A percentile compares a stretch with the other conserved stretches of the same genome.
Evolutionary conservation across 2,797 vertebrate species (phyloP).

Genomic region (Nasua narica): DNA sequence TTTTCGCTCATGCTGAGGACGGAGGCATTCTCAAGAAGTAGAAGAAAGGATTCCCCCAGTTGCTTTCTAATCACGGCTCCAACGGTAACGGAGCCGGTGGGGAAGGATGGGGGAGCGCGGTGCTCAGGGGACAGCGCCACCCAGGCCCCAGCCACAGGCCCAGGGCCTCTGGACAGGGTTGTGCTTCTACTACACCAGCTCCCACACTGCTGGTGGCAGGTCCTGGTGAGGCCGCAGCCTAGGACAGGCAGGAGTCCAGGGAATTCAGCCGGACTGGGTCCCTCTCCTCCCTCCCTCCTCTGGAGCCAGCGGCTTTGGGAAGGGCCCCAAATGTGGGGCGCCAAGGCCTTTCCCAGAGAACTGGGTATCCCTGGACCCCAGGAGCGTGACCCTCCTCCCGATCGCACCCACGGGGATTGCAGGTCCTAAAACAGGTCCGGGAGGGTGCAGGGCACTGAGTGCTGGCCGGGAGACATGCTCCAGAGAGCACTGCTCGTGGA

Average conservation of each 20-base stretch:
- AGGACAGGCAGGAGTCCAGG: fast-evolving
- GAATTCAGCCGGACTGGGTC: neutral
- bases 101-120: conserved; percentile 53
- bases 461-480: neutral
- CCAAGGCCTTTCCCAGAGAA: neutral
- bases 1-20: neutral
- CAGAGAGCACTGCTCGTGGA: no score
- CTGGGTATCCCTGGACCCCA: neutral
- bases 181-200: neutral
- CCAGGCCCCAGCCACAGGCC: conserved; percentile 42
- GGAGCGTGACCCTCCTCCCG: neutral
- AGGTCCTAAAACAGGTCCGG: neutral
- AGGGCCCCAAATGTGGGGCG: neutral
- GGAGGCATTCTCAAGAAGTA: conserved; percentile 24
- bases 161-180: no score
- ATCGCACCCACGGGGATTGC: neutral
- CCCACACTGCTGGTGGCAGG: fast-evolving
- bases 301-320: neutral
- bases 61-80: conserved; percentile 79
- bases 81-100: conserved; percentile 51
- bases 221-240: neutral
- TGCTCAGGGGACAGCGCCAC: neutral
- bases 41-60: conserved; percentile 67
- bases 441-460: no score
- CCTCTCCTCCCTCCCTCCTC: neutral